Evolutionary conservation across 2,113 vertebrate genomes (phyloP).

Genomic region (Antennarius striatus): DNA sequence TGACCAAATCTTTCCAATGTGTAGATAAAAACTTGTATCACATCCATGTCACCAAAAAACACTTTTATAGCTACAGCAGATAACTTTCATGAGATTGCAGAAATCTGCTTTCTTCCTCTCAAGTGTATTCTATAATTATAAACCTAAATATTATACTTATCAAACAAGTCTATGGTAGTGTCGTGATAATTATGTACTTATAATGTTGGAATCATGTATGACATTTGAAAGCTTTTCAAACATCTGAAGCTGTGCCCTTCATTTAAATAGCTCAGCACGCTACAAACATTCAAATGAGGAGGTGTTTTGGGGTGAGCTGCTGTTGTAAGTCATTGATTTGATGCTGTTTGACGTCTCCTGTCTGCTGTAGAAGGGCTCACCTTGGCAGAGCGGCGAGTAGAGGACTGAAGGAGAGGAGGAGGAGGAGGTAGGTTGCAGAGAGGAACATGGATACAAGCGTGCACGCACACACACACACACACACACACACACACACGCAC

Average conservation of each 20-base stretch:
- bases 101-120: background rate
- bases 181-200: background rate
- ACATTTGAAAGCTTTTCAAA: background rate
- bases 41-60: background rate
- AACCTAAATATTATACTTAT: background rate
- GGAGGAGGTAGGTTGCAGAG: conserved; percentile 59
- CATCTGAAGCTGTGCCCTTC: conserved; percentile 4
- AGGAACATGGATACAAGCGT: conserved; percentile 48
- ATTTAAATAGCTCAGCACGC: background rate
- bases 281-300: conserved; percentile 1
- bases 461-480: conserved; percentile 13
- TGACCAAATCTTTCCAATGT: background rate
- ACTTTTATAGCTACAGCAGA: background rate
- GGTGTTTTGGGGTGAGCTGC: background rate
- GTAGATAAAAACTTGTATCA: too few species aligned
- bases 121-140: background rate
- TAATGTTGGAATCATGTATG: conserved; percentile 2
- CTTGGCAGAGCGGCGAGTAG: conserved; percentile 87
- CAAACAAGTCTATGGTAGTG: background rate
- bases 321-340: conserved; percentile 19
- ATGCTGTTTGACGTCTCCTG: conserved; percentile 14
- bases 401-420: conserved; percentile 80
- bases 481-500: conserved; percentile 28
- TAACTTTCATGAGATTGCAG: too few species aligned
- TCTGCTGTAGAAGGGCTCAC: conserved; percentile 72